Percentiles rank a stretch among this genome's conserved stretches.
phyloP scores from a whole-genome alignment of 2,888 invertebrate species.

The Oscheius sp. region DNA sequence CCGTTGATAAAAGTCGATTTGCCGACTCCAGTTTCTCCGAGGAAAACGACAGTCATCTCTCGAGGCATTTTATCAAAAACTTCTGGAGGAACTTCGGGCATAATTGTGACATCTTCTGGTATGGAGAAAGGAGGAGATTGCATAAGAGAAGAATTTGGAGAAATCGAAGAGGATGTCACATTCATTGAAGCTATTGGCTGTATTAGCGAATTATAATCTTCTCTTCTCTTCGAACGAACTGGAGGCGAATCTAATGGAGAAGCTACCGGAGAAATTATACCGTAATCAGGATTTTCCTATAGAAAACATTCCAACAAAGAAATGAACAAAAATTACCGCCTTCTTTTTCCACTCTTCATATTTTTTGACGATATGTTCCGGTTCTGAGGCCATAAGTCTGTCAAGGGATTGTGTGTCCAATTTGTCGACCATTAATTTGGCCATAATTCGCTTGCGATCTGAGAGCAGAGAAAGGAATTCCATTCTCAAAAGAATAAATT shows the following conservation, averaged over 20 bases:
- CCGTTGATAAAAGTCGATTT: constrained; percentile 31
- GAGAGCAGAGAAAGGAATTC: neutral
- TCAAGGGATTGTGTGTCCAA: neutral
- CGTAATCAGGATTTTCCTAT: no score
- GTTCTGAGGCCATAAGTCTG: neutral
- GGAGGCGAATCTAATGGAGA: no score
- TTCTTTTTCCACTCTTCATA: neutral
- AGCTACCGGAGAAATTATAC: no score
- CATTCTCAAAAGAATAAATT: no score
- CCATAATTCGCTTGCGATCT: neutral
- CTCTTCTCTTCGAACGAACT: no score
- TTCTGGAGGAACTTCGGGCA: neutral
- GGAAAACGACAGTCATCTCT: neutral
- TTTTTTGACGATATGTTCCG: neutral
- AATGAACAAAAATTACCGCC: neutral
- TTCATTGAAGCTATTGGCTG: neutral
- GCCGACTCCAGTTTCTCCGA: constrained; percentile 30
- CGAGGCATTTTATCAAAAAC: neutral
- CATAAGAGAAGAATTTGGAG: neutral
- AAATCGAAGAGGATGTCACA: neutral
- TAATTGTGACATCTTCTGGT: neutral
- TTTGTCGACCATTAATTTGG: neutral
- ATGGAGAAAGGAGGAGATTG: neutral
- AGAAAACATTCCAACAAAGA: no score
- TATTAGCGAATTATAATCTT: no score